These are phyloP conservation scores for Sipha maydis DNA, from an alignment of 2,888 invertebrate genomes.

Conservation along the genomic window DNA sequence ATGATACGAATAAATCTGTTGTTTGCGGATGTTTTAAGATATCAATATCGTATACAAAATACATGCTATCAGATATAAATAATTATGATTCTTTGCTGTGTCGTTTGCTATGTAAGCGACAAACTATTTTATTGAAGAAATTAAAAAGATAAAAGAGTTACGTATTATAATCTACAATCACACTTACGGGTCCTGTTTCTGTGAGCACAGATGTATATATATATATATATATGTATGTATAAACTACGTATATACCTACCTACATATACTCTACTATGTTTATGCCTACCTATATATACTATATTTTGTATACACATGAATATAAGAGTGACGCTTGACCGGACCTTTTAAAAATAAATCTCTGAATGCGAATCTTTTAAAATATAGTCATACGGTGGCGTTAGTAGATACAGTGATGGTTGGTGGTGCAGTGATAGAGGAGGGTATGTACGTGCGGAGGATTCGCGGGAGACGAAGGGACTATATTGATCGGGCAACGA, in stretches of 20 bases:
- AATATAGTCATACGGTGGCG: neutral
- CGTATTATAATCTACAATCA: neutral
- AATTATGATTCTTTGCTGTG: too few relatives aligned
- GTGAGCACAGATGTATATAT: too few relatives aligned
- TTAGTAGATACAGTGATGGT: neutral
- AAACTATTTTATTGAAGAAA: too few relatives aligned
- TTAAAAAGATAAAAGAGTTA: neutral
- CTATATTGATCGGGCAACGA: slow-evolving; percentile 25
- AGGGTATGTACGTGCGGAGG: neutral
- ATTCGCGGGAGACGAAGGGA: neutral
- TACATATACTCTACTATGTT: neutral
- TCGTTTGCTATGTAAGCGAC: too few relatives aligned
- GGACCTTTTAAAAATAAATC: slow-evolving; percentile 26
- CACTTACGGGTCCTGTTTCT: neutral
- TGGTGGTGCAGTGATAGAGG: neutral
- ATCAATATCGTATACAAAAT: too few relatives aligned
- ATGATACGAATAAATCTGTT: too few relatives aligned
- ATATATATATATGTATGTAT: too few relatives aligned
- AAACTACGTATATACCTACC: neutral
- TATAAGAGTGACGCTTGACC: slow-evolving; percentile 16
- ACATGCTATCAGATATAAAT: too few relatives aligned
- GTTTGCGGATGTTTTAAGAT: too few relatives aligned
- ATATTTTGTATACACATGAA: too few relatives aligned
- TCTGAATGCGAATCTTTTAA: neutral
- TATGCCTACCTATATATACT: neutral